Evolutionary conservation across 1,140 invertebrate genomes (phyloP), one percentile per base, ranked within the genome.

Genomic region (Wiebesia pumilae): DNA sequence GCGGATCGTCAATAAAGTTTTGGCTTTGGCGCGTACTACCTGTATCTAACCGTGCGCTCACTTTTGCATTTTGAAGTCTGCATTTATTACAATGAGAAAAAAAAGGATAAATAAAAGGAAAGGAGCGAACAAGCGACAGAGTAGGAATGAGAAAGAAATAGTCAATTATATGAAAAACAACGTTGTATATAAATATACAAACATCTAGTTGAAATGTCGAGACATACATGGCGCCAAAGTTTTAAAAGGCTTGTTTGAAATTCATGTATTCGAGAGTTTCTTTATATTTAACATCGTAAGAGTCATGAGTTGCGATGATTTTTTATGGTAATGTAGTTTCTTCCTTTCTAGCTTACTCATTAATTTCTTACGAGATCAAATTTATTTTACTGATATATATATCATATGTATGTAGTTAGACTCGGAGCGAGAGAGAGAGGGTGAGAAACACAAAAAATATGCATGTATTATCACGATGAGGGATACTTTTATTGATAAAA

Each of bases 251-350:
- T 21, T 69, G 14, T 16, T 33, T 40, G 16, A 21, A 73, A 40
- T 40, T 73, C 40, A 40, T 40, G 69, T 69, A 73, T 40, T 73
- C 35, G 24, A 40, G n/a, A 51, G 47, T 35, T 83, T 30, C 40
- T 58, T 82, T 82, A 69, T 67, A 35, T 69, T 19, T 43, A 38
- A 6, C 35, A 30, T 40, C 35, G 69, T 40, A 73, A 40, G 35
- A 77, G 27, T 77, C 51, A 19, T 33, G 33, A 19, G 30, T 21
- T 33, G 16, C 16, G 47, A 73, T 83, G 67, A 83, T 83, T 83
- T 83, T 83, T 73, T 82, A 82, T 40, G 40, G 73, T 73, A 83
- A 71, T 73, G 19, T 3, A 24, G 30, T 83, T 83, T 38, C 43
- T 82, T 82, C 38, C 27, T 33, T 51, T 43, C 9, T 51, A 40